Evolutionary conservation across 2,797 vertebrate species (phyloP).

Genomic region (Caiman crocodilus): DNA sequence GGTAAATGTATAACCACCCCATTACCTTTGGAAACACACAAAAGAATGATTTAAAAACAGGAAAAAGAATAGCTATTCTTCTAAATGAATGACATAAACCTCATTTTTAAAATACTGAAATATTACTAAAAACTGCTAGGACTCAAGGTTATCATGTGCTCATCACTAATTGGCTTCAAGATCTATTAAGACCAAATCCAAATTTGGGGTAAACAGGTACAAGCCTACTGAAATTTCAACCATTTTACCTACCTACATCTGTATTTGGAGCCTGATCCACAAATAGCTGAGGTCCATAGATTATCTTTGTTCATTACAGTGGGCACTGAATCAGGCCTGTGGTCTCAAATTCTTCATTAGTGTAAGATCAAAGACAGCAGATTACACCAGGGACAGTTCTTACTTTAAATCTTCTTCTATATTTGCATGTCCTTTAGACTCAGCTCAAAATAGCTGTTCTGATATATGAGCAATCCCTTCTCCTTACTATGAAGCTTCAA

Average conservation of each 20-base stretch:
- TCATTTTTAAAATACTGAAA: not conserved
- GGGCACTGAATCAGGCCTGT: conserved; percentile 40
- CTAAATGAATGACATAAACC: not conserved
- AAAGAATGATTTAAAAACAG: conserved; percentile 45
- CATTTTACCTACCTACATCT: not conserved
- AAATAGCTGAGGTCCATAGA: conserved; percentile 49
- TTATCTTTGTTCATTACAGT: conserved; percentile 50
- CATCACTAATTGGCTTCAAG: not conserved
- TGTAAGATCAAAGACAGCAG: not conserved
- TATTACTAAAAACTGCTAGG: not conserved
- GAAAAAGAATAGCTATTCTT: not conserved
- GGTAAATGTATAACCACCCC: conserved; percentile 98
- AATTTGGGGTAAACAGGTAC: not conserved
- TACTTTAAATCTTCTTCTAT: not conserved
- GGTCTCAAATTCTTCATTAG: conserved; percentile 17
- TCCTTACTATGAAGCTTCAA: conserved; percentile 5
- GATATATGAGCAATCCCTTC: not conserved
- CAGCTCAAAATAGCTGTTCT: not conserved
- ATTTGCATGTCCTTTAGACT: not conserved
- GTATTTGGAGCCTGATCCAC: not conserved
- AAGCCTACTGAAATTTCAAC: not conserved
- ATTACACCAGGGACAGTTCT: not conserved
- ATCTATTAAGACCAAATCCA: not conserved
- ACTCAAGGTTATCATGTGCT: not conserved
- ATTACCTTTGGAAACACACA: conserved; percentile 87